Conservation (phyloP, 1,140 invertebrate genomes). For the Diprion similis region DNA sequence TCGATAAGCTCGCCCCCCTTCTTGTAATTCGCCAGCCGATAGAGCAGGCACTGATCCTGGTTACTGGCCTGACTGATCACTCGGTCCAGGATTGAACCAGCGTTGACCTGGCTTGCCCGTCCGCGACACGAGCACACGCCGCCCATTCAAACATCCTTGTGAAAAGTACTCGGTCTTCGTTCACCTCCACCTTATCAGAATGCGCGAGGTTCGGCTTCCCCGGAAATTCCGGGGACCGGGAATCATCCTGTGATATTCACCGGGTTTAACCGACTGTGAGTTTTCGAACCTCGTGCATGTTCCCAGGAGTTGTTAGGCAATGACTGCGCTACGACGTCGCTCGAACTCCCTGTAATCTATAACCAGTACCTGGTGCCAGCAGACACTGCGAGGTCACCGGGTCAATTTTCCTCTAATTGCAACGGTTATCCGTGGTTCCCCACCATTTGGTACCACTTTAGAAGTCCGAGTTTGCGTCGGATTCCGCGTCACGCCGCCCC, state of each 20-base stretch:
- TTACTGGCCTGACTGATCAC: slow-evolving; percentile 86
- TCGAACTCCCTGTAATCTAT: slow-evolving; percentile 46
- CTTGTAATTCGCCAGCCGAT: slow-evolving; percentile 88
- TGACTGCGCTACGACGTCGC: slow-evolving; percentile 15
- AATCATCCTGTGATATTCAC: slow-evolving; percentile 19
- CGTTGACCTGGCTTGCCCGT: slow-evolving; percentile 58
- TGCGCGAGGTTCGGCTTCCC: slow-evolving; percentile 11
- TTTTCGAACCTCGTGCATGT: slow-evolving; percentile 31
- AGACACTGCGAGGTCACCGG: slow-evolving; percentile 53
- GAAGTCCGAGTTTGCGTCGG: too few relatives aligned
- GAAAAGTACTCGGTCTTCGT: not conserved
- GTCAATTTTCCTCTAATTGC: slow-evolving; percentile 20
- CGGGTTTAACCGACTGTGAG: slow-evolving; percentile 29
- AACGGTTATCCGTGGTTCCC: not conserved
- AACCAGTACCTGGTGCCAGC: slow-evolving; percentile 52
- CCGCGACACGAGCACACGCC: slow-evolving; percentile 53
- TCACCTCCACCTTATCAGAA: not conserved
- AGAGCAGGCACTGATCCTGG: slow-evolving; percentile 85
- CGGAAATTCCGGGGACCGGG: not conserved
- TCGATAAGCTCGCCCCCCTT: slow-evolving; percentile 87
- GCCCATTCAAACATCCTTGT: slow-evolving; percentile 58
- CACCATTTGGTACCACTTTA: not conserved
- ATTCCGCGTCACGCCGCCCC: too few relatives aligned
- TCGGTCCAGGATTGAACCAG: slow-evolving; percentile 82
- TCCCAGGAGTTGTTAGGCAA: slow-evolving; percentile 25